Conservation (phyloP, 2,797 vertebrate genomes). For the Amazona ochrocephala region DNA sequence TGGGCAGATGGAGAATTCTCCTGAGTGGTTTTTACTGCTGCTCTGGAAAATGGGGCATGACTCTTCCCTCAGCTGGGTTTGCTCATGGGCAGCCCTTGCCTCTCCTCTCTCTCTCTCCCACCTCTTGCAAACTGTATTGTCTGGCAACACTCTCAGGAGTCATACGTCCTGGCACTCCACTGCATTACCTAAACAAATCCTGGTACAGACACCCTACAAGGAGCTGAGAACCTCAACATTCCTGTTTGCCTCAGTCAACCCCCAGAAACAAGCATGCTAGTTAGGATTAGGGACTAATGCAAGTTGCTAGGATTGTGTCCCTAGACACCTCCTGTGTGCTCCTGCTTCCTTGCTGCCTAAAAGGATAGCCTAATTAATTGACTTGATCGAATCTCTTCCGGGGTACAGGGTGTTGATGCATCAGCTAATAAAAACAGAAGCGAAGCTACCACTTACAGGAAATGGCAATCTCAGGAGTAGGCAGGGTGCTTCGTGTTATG, state of each 20-base stretch:
- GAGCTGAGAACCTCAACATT: not conserved
- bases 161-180: not conserved
- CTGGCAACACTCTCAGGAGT: slow-evolving; percentile 16
- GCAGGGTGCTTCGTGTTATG: slow-evolving; percentile 27
- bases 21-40: slow-evolving; percentile 48
- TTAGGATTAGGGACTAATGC: slow-evolving; percentile 30
- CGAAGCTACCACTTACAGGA: slow-evolving; percentile 36
- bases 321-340: not conserved
- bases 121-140: not conserved
- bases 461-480: slow-evolving; percentile 55
- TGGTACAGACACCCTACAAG: slow-evolving; percentile 42
- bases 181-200: slow-evolving; percentile 46
- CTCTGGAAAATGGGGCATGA: slow-evolving; percentile 53
- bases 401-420: slow-evolving; percentile 53
- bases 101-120: not conserved
- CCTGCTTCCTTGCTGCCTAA: slow-evolving; percentile 31
- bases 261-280: not conserved
- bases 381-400: slow-evolving; percentile 47
- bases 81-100: not conserved
- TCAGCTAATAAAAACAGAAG: slow-evolving; percentile 57
- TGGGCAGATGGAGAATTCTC: slow-evolving; percentile 66
- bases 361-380: slow-evolving; percentile 68
- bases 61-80: not conserved
- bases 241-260: slow-evolving; percentile 25
- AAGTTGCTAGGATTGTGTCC: not conserved